phyloP scores from a whole-genome alignment of 2,797 vertebrate genomes.

The Enteromius treurensis region DNA sequence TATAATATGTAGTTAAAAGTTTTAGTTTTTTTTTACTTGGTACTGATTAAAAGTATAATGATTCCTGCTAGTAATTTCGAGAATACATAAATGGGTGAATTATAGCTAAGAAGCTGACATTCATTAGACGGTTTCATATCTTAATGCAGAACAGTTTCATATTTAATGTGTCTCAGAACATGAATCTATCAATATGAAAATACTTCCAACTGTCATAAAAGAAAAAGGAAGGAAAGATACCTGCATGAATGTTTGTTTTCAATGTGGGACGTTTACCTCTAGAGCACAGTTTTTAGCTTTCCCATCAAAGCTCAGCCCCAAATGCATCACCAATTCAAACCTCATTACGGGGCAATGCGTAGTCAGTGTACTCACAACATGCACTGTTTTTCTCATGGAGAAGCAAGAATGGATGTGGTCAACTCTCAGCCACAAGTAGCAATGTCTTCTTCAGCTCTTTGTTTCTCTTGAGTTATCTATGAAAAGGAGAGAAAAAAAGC shows the following conservation, averaged over 20 bases:
- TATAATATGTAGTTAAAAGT: too few species aligned
- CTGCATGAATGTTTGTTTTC: not conserved
- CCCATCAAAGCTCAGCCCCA: not conserved
- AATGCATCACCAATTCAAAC: conserved; percentile 6
- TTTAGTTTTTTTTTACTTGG: too few species aligned
- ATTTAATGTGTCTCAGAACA: not conserved
- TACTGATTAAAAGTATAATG: too few species aligned
- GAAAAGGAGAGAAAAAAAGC: not conserved
- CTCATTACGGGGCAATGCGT: not conserved
- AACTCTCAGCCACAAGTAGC: not conserved
- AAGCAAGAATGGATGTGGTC: not conserved
- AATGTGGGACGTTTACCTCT: not conserved
- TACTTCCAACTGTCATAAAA: not conserved
- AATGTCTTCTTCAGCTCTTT: not conserved
- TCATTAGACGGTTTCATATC: not conserved
- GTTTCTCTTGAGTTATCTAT: conserved; percentile 1
- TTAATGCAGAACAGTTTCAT: not conserved
- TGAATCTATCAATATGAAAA: conserved; percentile 6
- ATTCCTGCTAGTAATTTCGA: too few species aligned
- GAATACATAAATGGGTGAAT: not conserved
- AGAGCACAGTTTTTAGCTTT: conserved; percentile 5
- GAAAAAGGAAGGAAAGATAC: not conserved
- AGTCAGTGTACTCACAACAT: not conserved
- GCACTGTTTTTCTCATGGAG: not conserved
- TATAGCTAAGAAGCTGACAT: not conserved